These are phyloP conservation scores for Planiliza haematocheilus DNA, from an alignment of 2,113 vertebrate species.

Conservation along the genomic window DNA sequence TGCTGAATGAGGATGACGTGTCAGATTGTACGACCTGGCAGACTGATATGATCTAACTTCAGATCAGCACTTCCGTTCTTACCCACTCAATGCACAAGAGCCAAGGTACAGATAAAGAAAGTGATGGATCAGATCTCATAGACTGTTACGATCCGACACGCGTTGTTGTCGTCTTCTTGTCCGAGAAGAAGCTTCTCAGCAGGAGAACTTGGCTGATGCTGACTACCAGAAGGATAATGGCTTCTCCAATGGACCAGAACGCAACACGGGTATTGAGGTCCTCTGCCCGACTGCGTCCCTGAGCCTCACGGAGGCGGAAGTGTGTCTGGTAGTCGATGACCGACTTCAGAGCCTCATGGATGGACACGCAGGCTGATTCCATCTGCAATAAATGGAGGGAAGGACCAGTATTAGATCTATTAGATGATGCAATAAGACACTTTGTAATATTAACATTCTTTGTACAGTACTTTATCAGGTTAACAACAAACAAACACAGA, in stretches of 20 bases:
- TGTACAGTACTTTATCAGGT: too few species aligned
- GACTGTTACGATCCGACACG: slow-evolving; percentile 93
- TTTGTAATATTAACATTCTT: too few species aligned
- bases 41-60: slow-evolving; percentile 61
- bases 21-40: slow-evolving; percentile 44
- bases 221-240: slow-evolving; percentile 95
- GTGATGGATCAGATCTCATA: slow-evolving; percentile 34
- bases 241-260: slow-evolving; percentile 98
- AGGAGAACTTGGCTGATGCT: slow-evolving; percentile 98
- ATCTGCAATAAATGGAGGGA: slow-evolving; percentile 82
- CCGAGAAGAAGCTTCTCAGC: slow-evolving; percentile 97
- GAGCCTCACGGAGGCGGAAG: slow-evolving; percentile 94
- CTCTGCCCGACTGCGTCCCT: slow-evolving; percentile 97
- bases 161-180: slow-evolving; percentile 97
- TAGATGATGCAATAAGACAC: too few species aligned
- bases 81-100: slow-evolving; percentile 48
- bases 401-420: too few species aligned
- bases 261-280: slow-evolving; percentile 97
- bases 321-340: slow-evolving; percentile 99
- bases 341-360: slow-evolving; percentile 97
- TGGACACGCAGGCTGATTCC: slow-evolving; percentile 98
- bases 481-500: not conserved
- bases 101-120: slow-evolving; percentile 28
- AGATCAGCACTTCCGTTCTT: slow-evolving; percentile 57
- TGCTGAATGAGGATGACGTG: slow-evolving; percentile 22